Conservation (phyloP, 1,140 invertebrate genomes). For the Sitobion miscanthi region DNA sequence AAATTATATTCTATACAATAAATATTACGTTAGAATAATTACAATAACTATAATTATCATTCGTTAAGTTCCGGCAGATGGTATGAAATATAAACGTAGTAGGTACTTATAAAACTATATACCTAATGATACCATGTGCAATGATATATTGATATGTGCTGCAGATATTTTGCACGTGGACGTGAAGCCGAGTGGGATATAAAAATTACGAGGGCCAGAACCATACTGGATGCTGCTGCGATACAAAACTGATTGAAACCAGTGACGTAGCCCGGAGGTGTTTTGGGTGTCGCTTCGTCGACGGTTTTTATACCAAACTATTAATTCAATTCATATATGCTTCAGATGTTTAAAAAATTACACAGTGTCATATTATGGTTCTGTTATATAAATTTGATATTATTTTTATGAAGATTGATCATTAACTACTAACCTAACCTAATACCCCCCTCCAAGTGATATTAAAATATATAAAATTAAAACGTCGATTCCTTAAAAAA, state of each 20-base stretch:
- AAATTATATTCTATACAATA: not conserved
- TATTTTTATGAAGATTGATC: not conserved
- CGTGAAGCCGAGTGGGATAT: not conserved
- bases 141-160: too few relatives aligned
- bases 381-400: not conserved
- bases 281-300: not conserved
- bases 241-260: not conserved
- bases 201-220: not conserved
- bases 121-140: not conserved
- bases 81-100: not conserved
- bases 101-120: too few relatives aligned
- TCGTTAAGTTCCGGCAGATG: not conserved
- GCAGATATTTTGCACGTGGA: too few relatives aligned
- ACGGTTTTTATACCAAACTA: not conserved
- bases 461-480: not conserved
- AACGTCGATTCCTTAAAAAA: not conserved
- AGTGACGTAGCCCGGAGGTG: not conserved
- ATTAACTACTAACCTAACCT: too few relatives aligned
- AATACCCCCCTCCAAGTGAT: too few relatives aligned
- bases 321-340: not conserved
- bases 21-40: too few relatives aligned
- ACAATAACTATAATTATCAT: not conserved
- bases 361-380: not conserved
- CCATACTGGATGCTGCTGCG: too few relatives aligned
- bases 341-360: not conserved